Conservation (phyloP, 2,113 vertebrate genomes). For the Grantiella picta region DNA sequence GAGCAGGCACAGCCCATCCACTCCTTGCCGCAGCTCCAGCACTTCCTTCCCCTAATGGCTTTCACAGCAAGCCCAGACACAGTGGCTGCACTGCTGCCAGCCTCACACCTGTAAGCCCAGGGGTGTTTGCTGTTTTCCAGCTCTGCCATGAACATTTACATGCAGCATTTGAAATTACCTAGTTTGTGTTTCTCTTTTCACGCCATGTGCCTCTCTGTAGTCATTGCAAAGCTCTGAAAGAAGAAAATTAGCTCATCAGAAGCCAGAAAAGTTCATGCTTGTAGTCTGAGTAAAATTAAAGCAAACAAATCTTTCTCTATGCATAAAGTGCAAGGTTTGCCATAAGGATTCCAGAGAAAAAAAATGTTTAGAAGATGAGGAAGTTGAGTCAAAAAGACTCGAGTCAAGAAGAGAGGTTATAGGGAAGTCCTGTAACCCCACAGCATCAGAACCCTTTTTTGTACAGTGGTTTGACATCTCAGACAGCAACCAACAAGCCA, state of each 20-base stretch:
- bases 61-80: not conserved
- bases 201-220: fast-evolving
- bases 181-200: not conserved
- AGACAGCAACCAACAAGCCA: not conserved
- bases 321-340: fast-evolving
- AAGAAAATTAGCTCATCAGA: not conserved
- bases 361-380: not conserved
- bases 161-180: not conserved
- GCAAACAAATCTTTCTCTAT: not conserved
- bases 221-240: not conserved
- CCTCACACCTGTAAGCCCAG: not conserved
- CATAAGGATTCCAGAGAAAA: fast-evolving
- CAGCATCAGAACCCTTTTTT: not conserved
- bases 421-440: not conserved
- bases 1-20: not conserved
- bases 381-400: not conserved
- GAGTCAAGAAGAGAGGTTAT: not conserved
- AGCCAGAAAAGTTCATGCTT: not conserved
- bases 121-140: not conserved
- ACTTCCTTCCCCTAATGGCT: not conserved
- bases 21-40: fast-evolving
- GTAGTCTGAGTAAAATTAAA: not conserved
- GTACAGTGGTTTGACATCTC: fast-evolving
- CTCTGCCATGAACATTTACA: fast-evolving
- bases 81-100: not conserved